phyloP scores from a whole-genome alignment of 2,113 vertebrate genomes.

The Platichthys stellatus region DNA sequence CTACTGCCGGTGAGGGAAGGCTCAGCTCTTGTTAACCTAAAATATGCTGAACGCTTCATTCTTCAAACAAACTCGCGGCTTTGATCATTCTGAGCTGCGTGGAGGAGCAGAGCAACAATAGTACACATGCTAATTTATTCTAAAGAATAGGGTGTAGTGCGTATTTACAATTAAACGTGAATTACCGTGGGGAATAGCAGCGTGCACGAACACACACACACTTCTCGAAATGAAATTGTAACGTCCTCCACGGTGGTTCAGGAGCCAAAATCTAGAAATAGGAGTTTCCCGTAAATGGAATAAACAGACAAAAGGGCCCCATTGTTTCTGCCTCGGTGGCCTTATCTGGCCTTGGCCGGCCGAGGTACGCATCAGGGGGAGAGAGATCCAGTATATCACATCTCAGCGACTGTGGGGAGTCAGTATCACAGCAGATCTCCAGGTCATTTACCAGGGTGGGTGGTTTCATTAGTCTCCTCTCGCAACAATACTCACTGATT shows the following conservation, averaged over 20 bases:
- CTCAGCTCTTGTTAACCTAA: conserved; percentile 76
- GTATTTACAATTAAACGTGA: conserved; percentile 80
- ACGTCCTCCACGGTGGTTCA: conserved; percentile 52
- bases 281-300: conserved; percentile 62
- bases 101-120: conserved; percentile 71
- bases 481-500: conserved; percentile 80
- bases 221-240: conserved; percentile 49
- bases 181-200: conserved; percentile 63
- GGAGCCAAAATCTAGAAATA: conserved; percentile 59
- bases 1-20: conserved; percentile 54
- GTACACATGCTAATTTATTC: conserved; percentile 81
- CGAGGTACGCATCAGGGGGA: conserved; percentile 48
- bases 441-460: conserved; percentile 79
- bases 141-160: conserved; percentile 73
- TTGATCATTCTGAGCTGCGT: conserved; percentile 77
- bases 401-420: conserved; percentile 68
- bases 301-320: conserved; percentile 68
- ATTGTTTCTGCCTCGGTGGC: conserved; percentile 70
- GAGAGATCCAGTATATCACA: conserved; percentile 61
- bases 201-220: conserved; percentile 14
- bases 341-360: conserved; percentile 77
- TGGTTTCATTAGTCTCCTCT: conserved; percentile 81
- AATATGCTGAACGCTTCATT: conserved; percentile 76
- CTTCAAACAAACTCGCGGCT: conserved; percentile 77
- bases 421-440: conserved; percentile 75